These are phyloP conservation scores for Lysandra coridon DNA, from an alignment of 2,888 invertebrate genomes.

Conservation along the genomic window DNA sequence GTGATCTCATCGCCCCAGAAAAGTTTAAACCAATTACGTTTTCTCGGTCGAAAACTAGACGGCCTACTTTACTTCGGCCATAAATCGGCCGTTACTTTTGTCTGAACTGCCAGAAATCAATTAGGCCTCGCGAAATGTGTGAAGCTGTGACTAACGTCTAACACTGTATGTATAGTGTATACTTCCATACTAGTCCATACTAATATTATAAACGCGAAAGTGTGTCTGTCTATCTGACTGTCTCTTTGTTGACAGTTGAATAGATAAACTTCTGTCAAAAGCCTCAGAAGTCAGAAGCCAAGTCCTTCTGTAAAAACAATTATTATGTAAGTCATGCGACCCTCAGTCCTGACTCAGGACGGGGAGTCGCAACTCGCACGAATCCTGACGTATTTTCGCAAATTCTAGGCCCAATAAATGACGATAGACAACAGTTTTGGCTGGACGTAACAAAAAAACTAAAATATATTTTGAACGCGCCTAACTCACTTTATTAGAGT, in stretches of 20 bases:
- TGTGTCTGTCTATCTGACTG: too few relatives aligned
- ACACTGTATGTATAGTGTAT: not conserved
- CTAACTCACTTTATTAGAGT: conserved; percentile 9
- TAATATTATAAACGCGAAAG: too few relatives aligned
- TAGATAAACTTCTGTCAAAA: too few relatives aligned
- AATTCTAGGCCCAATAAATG: not conserved
- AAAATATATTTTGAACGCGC: not conserved
- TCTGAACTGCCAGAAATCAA: conserved; percentile 19
- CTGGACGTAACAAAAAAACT: not conserved
- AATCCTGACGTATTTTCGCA: too few relatives aligned
- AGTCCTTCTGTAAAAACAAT: too few relatives aligned
- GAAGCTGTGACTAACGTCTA: not conserved
- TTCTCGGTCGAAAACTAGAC: conserved; percentile 64
- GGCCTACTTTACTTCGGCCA: conserved; percentile 58
- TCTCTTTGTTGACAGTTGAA: too few relatives aligned
- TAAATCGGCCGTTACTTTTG: conserved; percentile 16
- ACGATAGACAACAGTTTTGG: not conserved
- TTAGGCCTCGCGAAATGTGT: not conserved
- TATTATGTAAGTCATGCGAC: too few relatives aligned
- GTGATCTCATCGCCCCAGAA: conserved; percentile 76
- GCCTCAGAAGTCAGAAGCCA: too few relatives aligned
- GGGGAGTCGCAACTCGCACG: too few relatives aligned
- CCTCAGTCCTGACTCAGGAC: too few relatives aligned
- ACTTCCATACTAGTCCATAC: not conserved
- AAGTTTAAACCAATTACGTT: conserved; percentile 74